Percentiles rank a stretch among this genome's conserved stretches.
Conservation (phyloP, 1,140 invertebrate genomes). For the Drosophila azteca region DNA sequence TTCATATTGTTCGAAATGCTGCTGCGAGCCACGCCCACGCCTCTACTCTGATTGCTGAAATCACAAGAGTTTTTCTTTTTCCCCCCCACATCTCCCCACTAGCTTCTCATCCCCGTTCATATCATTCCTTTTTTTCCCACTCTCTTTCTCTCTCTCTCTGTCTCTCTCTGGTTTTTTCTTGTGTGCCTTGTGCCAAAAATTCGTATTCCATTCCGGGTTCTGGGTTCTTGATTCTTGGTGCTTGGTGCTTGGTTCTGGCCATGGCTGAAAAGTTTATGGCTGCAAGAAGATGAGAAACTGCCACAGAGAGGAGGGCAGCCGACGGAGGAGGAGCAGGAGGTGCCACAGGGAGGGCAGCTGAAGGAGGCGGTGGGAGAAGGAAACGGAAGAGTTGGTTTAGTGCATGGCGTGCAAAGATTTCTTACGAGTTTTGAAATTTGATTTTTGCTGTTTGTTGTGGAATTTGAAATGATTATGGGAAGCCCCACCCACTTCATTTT, state of each 20-base stretch:
- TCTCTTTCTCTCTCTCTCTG: no score
- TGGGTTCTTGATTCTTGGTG: conserved; percentile 2
- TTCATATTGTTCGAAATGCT: conserved; percentile 71
- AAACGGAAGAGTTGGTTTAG: conserved; percentile 26
- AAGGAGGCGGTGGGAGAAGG: no score
- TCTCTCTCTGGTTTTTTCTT: background rate
- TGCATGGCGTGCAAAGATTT: conserved; percentile 65
- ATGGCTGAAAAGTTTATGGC: conserved; percentile 64
- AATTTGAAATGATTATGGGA: conserved; percentile 77
- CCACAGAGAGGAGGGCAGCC: background rate
- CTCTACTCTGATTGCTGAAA: conserved; percentile 67
- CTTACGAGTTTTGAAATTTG: conserved; percentile 78
- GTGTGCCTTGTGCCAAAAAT: conserved; percentile 70
- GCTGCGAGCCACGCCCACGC: conserved; percentile 17
- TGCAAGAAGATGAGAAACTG: conserved; percentile 35
- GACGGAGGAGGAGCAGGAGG: background rate
- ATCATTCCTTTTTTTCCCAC: background rate
- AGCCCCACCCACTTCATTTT: background rate
- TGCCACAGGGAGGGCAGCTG: no score
- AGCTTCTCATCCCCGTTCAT: background rate
- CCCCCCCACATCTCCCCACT: conserved; percentile 5
- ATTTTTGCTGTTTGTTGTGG: conserved; percentile 78
- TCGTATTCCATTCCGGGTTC: conserved; percentile 61
- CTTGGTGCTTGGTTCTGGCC: conserved; percentile 21
- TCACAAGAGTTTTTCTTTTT: conserved; percentile 71